Evolutionary conservation across 2,113 vertebrate species (phyloP), one percentile per base, ranked within the genome.

Genomic region (Ramphastos sulfuratus): DNA sequence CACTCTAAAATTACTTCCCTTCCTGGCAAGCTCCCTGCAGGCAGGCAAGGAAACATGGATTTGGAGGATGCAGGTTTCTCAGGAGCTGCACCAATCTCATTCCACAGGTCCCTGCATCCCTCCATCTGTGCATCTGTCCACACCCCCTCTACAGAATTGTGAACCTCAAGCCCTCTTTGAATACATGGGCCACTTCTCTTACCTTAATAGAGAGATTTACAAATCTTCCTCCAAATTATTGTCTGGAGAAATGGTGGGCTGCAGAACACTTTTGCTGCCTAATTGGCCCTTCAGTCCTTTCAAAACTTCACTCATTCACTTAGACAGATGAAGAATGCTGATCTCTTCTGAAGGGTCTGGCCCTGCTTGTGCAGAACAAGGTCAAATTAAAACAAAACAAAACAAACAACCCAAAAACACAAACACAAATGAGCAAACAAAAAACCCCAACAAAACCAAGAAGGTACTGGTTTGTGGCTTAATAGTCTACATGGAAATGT

Each of bases 1-100:
- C 93, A 94, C 72, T 94, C 90, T 96, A 95, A 95, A 96, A 95
- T 96, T 93, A 96, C 37, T 85, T 96, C 72, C 52, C 56, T 95
- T 89, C 67, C 93, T 96, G 94, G 96, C 96, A 96, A 91, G 94
- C 90, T 94, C 79, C 28, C 85, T 73, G 72, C 56, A 91, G 1
- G 92, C 80, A 80, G n/a, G 12, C 87, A 87, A 71, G 59, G 75
- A 80, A 66, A 67, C 72, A 55, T 13, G 79, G 75, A 76, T 77
- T 89, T 37, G 64, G 72, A 85, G 82, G 90, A 91, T 64, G 87
- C 75, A 74, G 33, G 64, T 65, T 89, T 82, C 75, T 79, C 85
- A 65, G 81, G 75, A 89, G 56, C 66, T 80, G 71, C 78, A 90
- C 48, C n/a, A 31, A n/a, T 54, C 48, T 59, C 33, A 15, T 73